Evolutionary conservation across 2,888 invertebrate genomes (phyloP), one percentile per base, ranked within the genome.

Genomic region (Drosophila conformis): DNA sequence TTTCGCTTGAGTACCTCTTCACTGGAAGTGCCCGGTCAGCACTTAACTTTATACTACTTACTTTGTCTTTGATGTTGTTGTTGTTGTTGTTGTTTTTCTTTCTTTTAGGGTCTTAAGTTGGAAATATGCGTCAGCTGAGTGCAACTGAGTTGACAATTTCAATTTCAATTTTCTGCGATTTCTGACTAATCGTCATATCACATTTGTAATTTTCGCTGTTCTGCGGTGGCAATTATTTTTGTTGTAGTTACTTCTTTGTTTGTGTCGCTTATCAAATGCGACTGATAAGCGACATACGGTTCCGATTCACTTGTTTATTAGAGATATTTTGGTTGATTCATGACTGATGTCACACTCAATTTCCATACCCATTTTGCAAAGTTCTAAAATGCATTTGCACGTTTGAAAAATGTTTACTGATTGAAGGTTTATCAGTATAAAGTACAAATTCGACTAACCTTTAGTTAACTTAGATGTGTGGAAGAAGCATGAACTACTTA

Each of bases 1-100:
- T 64, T 71, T 25, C 46, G 46, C 68, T 73, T 54, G 53, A 69
- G 68, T 52, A 58, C 62, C 57, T 69, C 31, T 89, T 87, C 87
- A 18, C 51, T 70, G 76, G 82, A 84, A 88, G 56, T 42, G 40
- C 53, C 15, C 49, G 36, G 25, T 46, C 46, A 46, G 35, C 68
- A 74, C 83, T 85, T 78, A 72, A 66, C 57, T 66, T 68, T 62
- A 70, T 60, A 53, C 67, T 63, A 54, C 49, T n/a, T 62, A 27
- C 33, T 31, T 18, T 57, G 15, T 36, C 15, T 56, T 31, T 33
- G 33, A 42, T 46, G 4, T 25, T 46, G 31, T 36, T 35, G 35
- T 36, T 33, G 33, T 38, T 51, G 11, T 36, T 46, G 27, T 36
- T 35, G 35, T 58, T 40, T 48, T 35, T 13, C 53, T 35, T 40